Evolutionary conservation across 2,888 invertebrate genomes (phyloP).

Genomic region (Drosophila pegasa): DNA sequence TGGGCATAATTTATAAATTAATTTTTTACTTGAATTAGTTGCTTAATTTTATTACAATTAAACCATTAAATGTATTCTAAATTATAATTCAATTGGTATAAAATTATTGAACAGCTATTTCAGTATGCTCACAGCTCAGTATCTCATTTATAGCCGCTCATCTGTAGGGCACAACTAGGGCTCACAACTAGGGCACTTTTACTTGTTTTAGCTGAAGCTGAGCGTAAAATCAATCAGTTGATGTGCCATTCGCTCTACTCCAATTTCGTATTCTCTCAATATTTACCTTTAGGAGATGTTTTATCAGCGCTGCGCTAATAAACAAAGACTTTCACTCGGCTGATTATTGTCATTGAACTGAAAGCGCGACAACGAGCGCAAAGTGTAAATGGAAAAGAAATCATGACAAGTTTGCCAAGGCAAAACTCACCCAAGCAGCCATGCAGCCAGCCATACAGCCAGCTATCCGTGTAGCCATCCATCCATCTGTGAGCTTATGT

Average conservation of each 20-base stretch:
- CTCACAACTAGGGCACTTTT: neutral
- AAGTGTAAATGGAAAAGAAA: constrained; percentile 55
- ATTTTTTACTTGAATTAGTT: no score
- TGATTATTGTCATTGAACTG: constrained; percentile 74
- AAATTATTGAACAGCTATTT: neutral
- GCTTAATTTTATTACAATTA: no score
- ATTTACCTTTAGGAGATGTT: constrained; percentile 25
- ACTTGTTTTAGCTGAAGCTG: neutral
- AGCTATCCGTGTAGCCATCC: constrained; percentile 7
- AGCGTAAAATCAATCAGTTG: constrained; percentile 27
- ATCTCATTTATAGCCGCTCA: neutral
- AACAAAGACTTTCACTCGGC: constrained; percentile 63
- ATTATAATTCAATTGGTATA: no score
- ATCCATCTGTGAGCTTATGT: constrained; percentile 62
- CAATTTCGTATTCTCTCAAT: constrained; percentile 14
- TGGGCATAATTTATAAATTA: no score
- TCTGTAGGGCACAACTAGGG: no score
- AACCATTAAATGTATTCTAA: no score
- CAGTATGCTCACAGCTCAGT: no score
- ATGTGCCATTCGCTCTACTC: constrained; percentile 1
- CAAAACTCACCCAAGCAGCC: constrained; percentile 2
- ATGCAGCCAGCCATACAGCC: constrained; percentile 3
- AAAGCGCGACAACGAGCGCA: constrained; percentile 47
- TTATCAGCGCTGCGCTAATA: constrained; percentile 60
- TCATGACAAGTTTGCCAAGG: constrained; percentile 35